A percentile compares a stretch with the other conserved stretches of the same genome.
phyloP scores from a whole-genome alignment of 2,888 invertebrate genomes.

The Epiperipatus broadwayi region DNA sequence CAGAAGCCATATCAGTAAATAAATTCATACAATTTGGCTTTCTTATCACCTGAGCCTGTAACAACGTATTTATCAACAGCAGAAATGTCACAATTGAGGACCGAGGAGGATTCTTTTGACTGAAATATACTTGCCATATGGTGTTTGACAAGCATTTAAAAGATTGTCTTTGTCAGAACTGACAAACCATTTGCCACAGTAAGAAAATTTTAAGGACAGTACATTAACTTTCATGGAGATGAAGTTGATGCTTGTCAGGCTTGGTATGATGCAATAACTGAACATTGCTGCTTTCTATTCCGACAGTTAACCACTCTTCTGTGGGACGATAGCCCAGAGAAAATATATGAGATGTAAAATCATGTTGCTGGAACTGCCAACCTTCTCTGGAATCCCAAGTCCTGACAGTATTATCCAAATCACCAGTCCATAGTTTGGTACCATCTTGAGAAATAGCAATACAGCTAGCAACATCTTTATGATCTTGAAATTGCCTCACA shows the following conservation, averaged over 20 bases:
- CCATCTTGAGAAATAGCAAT: constrained; percentile 87
- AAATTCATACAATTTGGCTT: constrained; percentile 88
- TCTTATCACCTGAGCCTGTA: constrained; percentile 89
- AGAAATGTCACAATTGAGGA: constrained; percentile 89
- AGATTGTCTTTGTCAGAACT: constrained; percentile 85
- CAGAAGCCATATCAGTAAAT: too few relatives aligned
- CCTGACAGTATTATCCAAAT: constrained; percentile 77
- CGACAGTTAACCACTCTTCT: constrained; percentile 86
- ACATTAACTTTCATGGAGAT: constrained; percentile 86
- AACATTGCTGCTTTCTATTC: constrained; percentile 85
- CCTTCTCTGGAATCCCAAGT: constrained; percentile 85
- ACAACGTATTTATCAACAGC: constrained; percentile 89
- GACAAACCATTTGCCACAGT: constrained; percentile 88
- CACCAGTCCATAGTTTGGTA: constrained; percentile 79
- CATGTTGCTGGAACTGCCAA: constrained; percentile 74
- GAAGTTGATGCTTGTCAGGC: constrained; percentile 83
- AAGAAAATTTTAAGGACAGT: constrained; percentile 74
- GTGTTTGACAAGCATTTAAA: constrained; percentile 83
- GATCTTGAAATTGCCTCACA: constrained; percentile 42
- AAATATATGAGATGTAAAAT: constrained; percentile 76
- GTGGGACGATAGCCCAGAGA: constrained; percentile 86
- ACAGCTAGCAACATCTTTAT: constrained; percentile 86
- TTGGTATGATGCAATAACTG: constrained; percentile 73
- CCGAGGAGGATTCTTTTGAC: constrained; percentile 77
- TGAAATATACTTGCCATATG: constrained; percentile 85